Conservation (phyloP, 2,888 invertebrate genomes). For the Aporophyla nigra region DNA sequence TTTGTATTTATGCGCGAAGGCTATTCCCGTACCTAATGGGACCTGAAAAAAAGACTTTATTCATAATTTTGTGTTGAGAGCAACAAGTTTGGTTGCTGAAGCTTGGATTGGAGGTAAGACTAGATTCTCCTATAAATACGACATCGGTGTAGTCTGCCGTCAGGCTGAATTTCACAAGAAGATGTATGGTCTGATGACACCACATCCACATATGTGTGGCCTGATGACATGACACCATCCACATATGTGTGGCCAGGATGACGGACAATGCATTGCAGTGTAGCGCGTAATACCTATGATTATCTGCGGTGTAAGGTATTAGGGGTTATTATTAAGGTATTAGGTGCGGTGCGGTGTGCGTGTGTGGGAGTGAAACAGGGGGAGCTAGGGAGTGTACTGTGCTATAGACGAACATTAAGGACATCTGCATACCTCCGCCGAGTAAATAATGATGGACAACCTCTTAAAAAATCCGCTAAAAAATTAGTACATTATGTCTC, state of each 20-base stretch:
- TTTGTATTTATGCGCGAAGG: slow-evolving; percentile 22
- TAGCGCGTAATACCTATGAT: not conserved
- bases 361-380: not conserved
- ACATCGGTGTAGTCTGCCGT: not conserved
- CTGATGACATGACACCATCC: not conserved
- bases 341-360: too few relatives aligned
- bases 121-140: too few relatives aligned
- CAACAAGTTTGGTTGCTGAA: not conserved
- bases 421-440: too few relatives aligned
- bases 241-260: not conserved
- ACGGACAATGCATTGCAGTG: not conserved
- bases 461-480: too few relatives aligned
- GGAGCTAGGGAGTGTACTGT: too few relatives aligned
- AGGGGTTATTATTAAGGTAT: too few relatives aligned
- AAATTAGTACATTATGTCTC: too few relatives aligned
- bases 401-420: too few relatives aligned
- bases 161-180: not conserved
- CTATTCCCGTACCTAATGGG: slow-evolving; percentile 33
- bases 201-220: too few relatives aligned
- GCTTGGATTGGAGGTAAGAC: not conserved
- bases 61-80: not conserved
- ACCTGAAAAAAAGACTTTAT: slow-evolving; percentile 10
- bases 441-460: too few relatives aligned
- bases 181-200: not conserved
- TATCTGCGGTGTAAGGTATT: too few relatives aligned